These are phyloP conservation scores for Gnathonemus echidnorhynchus DNA, from an alignment of 2,113 vertebrate species.

Conservation along the genomic window DNA sequence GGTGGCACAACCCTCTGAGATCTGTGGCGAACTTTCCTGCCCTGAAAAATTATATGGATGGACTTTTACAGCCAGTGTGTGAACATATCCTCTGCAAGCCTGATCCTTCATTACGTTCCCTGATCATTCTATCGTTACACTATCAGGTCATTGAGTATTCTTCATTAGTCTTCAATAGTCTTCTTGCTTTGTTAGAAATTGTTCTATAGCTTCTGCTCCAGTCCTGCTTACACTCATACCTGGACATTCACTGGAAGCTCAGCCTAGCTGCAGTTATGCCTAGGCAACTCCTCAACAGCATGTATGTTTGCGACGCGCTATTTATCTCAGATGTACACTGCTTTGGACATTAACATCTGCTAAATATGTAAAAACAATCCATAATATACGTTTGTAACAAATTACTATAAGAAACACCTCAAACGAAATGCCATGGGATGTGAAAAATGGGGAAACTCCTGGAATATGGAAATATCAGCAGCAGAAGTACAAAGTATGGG, in stretches of 20 bases:
- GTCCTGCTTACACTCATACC: background rate
- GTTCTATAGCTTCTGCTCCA: background rate
- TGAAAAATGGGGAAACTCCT: background rate
- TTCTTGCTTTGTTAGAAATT: background rate
- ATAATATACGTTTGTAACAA: background rate
- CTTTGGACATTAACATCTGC: background rate
- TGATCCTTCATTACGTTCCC: background rate
- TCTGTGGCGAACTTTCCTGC: background rate
- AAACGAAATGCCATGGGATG: background rate
- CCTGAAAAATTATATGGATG: background rate
- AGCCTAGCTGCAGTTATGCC: background rate
- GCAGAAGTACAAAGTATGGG: background rate
- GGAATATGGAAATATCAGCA: background rate
- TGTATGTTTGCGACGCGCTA: background rate
- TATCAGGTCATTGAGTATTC: background rate
- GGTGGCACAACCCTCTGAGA: background rate
- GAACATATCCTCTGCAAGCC: background rate
- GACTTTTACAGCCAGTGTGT: background rate
- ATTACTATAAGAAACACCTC: background rate
- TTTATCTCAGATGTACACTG: background rate
- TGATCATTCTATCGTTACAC: background rate
- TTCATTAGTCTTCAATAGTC: background rate
- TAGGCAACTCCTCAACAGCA: background rate
- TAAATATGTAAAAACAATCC: background rate
- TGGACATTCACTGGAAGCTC: background rate